Base-by-base conservation (phyloP, 2,113 vertebrate genomes). In the Sisor rabdophorus region DNA sequence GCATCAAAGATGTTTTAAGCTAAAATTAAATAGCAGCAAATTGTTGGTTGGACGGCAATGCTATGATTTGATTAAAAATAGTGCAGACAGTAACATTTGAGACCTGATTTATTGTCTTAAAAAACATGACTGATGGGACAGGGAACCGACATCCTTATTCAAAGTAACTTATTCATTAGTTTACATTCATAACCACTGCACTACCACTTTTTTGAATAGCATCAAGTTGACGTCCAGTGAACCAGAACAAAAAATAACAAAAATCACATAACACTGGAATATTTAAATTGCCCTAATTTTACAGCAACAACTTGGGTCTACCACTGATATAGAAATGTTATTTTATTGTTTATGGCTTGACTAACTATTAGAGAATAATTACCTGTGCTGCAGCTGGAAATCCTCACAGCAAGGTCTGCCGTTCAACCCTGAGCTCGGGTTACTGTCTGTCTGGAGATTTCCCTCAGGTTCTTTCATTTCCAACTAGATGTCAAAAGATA, bases 51-150 rank as follows among this genome's bases (percentile, higher is more conserved):
- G 24, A 60, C 11, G 26, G 13, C 3, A 30, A 1, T 26, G 26
- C 26, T 61, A 40, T 60, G 52, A 52, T 61, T 59, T 50, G 24
- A 40, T 40, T 61, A 40, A 52, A 71, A 52, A 77, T 59, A 59
- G 24, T 22, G 16, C 19, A 36, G 24, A 58, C 20, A 61, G 54
- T 54, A 71, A 70, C 59, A 30, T 69, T 77, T 47, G 20, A 52
- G 60, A 61, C 50, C 47, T 60, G 56, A 16, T 22, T 48, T 24
- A 52, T 22, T 16, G 19, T 69, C 22, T 12, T 26, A 15, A 64
- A 30, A 68, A 53, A 30, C 40, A 68, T 48, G 20, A 52, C 4
- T 22, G 7, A n/a, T 30, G 44, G 60, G 16, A 55, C 9, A 75
- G 17, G 52, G 20, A 12, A 32, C 48, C 24, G 20, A n/a, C 40